Evolutionary conservation across 2,888 invertebrate genomes (phyloP).

Genomic region (Aphodius granarius): DNA sequence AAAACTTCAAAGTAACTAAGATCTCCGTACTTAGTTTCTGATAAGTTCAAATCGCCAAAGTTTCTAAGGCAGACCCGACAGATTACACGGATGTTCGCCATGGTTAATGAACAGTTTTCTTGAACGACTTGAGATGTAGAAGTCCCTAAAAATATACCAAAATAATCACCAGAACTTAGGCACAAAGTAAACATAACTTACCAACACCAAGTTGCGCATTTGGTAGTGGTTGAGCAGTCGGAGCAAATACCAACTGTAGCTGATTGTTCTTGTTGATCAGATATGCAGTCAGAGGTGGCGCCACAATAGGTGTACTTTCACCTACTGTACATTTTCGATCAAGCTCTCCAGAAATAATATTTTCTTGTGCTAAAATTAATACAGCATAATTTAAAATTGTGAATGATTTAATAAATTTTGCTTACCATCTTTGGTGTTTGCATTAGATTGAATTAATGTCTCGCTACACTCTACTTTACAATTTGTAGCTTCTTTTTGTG

Average conservation of each 20-base stretch:
- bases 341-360: no score
- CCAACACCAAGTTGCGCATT: not conserved
- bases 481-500: no score
- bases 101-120: conserved; percentile 11
- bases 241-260: not conserved
- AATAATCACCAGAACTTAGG: not conserved
- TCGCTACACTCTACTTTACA: no score
- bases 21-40: conserved; percentile 15
- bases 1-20: conserved; percentile 12
- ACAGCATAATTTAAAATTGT: no score
- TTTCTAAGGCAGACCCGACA: conserved; percentile 17
- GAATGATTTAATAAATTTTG: no score
- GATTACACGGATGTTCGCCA: conserved; percentile 4
- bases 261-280: not conserved
- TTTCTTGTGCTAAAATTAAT: no score
- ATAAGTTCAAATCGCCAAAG: conserved; percentile 10
- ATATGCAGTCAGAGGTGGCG: not conserved
- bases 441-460: no score
- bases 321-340: no score
- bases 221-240: not conserved
- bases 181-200: not conserved
- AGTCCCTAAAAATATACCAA: not conserved
- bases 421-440: no score
- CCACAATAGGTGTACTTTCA: no score
- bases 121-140: not conserved